Evolutionary conservation across 2,113 vertebrate species (phyloP).

Genomic region (Chaetorhynchus papuensis): DNA sequence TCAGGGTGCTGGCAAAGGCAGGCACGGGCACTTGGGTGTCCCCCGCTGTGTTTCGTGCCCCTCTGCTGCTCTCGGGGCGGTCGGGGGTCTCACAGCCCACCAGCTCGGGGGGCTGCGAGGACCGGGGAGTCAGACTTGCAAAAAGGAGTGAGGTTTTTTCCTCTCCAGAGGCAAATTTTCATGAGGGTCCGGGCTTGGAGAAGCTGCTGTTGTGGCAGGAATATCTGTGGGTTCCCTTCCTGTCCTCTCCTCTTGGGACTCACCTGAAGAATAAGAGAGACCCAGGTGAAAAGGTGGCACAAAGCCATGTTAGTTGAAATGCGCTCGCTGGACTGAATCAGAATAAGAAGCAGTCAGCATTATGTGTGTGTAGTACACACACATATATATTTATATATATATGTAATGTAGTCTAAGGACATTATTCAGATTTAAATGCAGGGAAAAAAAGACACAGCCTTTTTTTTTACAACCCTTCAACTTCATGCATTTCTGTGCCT

Average conservation of each 20-base stretch:
- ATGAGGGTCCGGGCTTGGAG: accelerated
- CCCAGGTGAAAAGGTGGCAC: not conserved
- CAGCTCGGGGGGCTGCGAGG: accelerated
- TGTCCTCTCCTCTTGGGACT: not conserved
- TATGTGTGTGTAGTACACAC: not conserved
- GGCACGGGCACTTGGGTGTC: accelerated
- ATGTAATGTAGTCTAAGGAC: not conserved
- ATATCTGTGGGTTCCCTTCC: no score
- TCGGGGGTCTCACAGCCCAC: not conserved
- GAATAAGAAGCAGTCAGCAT: not conserved
- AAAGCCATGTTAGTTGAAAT: not conserved
- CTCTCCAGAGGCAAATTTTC: not conserved
- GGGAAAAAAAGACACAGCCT: not conserved
- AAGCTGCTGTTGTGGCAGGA: not conserved
- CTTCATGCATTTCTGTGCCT: accelerated
- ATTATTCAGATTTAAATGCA: not conserved
- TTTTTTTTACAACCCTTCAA: accelerated
- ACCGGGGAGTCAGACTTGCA: accelerated
- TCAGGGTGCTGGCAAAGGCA: not conserved
- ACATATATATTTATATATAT: accelerated
- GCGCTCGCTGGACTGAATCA: accelerated
- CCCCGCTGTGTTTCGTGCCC: accelerated
- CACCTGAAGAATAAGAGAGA: not conserved
- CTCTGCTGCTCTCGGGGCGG: not conserved
- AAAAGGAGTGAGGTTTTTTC: accelerated